A percentile compares a stretch with the other conserved stretches of the same genome.
These are phyloP conservation scores for Porites cylindrica DNA, from an alignment of 92 coral and sea anemone genomes.

Conservation along the genomic window DNA sequence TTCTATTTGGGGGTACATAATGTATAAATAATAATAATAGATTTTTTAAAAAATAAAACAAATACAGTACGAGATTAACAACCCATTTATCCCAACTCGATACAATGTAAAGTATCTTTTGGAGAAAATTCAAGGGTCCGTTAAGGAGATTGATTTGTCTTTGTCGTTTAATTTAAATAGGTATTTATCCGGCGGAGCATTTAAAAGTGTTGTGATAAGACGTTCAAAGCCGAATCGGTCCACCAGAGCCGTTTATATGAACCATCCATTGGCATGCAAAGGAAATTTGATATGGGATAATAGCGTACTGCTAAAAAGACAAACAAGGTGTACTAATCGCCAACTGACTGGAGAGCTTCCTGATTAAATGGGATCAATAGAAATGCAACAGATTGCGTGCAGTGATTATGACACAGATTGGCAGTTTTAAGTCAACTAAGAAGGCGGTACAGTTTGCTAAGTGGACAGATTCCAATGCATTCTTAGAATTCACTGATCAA, in stretches of 20 bases:
- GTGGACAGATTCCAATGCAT: slow-evolving; percentile 30
- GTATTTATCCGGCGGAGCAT: slow-evolving; percentile 16
- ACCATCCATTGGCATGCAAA: slow-evolving; percentile 32
- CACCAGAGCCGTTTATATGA: neutral
- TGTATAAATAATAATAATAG: too few species aligned
- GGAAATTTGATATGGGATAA: slow-evolving; percentile 24
- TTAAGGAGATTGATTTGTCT: slow-evolving; percentile 26
- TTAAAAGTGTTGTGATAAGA: slow-evolving; percentile 23
- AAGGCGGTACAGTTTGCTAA: slow-evolving; percentile 44
- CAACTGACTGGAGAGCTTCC: slow-evolving; percentile 51
- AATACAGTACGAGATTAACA: neutral
- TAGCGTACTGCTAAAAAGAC: slow-evolving; percentile 44
- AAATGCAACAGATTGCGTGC: slow-evolving; percentile 21
- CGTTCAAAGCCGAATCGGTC: neutral
- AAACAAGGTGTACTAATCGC: slow-evolving; percentile 44
- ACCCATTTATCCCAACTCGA: neutral
- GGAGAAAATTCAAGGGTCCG: slow-evolving; percentile 36
- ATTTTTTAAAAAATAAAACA: neutral
- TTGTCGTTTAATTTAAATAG: neutral
- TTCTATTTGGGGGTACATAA: too few species aligned
- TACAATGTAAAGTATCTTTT: slow-evolving; percentile 22
- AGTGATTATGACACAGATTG: slow-evolving; percentile 38
- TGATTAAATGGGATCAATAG: slow-evolving; percentile 36
- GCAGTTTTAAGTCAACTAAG: slow-evolving; percentile 20
- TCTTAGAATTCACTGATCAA: slow-evolving; percentile 35